Conservation (phyloP, 2,888 invertebrate species). For the Augochlorella aurata region DNA sequence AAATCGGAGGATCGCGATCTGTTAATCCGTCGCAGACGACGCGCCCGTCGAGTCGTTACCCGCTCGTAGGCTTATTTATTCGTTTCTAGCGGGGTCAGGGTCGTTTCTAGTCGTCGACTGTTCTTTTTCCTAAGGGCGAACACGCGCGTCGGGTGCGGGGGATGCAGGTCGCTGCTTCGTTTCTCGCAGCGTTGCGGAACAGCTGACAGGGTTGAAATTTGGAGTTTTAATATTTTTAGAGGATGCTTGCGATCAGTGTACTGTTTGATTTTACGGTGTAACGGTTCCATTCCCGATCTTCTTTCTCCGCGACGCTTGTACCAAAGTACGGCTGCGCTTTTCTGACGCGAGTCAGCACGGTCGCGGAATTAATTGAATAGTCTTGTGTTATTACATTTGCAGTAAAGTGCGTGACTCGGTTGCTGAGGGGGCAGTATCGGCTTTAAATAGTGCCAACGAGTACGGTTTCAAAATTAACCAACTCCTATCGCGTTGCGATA, state of each 20-base stretch:
- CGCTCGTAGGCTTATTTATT: background rate
- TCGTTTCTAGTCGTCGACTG: background rate
- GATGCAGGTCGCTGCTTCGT: too few species aligned
- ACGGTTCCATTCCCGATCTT: too few species aligned
- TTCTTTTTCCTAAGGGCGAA: too few species aligned
- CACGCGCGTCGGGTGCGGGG: background rate
- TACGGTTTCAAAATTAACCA: conserved; percentile 2
- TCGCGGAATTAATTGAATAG: background rate
- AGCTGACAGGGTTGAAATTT: too few species aligned
- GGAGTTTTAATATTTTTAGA: too few species aligned
- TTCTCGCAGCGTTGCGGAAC: too few species aligned
- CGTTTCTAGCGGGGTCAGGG: background rate
- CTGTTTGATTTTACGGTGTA: too few species aligned
- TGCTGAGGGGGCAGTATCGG: background rate
- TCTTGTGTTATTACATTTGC: background rate
- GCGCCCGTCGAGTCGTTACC: background rate
- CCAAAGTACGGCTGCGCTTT: too few species aligned
- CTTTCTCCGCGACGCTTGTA: too few species aligned
- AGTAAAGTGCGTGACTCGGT: background rate
- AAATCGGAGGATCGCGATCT: too few species aligned
- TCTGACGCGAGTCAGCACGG: too few species aligned
- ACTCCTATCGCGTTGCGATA: background rate
- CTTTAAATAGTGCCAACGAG: conserved; percentile 10
- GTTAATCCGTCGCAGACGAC: background rate
- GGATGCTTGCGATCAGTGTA: too few species aligned